A percentile compares a stretch with the other conserved stretches of the same genome.
These are phyloP conservation scores for Aricia artaxerxes DNA, from an alignment of 2,888 invertebrate genomes.

Conservation along the genomic window DNA sequence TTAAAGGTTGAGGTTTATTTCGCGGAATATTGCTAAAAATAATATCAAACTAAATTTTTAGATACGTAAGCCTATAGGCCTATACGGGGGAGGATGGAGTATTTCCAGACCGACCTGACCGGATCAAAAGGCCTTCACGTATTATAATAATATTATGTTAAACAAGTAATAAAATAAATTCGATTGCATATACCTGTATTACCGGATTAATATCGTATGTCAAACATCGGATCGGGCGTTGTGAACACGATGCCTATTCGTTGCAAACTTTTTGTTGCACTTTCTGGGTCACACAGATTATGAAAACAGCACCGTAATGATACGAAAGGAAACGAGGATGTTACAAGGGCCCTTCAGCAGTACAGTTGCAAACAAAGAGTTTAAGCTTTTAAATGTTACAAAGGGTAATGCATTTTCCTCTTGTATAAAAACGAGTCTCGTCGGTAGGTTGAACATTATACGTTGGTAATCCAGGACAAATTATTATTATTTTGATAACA, in stretches of 20 bases:
- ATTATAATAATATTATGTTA: no score
- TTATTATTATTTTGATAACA: no score
- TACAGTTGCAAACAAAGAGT: slow-evolving; percentile 36
- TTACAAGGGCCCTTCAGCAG: slow-evolving; percentile 18
- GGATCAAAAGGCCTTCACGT: no score
- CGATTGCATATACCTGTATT: no score
- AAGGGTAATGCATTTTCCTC: slow-evolving; percentile 46
- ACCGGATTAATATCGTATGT: no score
- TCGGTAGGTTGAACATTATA: slow-evolving; percentile 12
- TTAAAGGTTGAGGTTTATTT: no score
- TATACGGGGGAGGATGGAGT: no score
- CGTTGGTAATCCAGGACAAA: background rate
- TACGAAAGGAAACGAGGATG: slow-evolving; percentile 16
- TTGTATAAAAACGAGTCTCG: slow-evolving; percentile 33
- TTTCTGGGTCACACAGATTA: background rate
- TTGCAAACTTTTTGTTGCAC: background rate
- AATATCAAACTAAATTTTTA: no score
- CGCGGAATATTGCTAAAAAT: no score
- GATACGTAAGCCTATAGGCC: no score
- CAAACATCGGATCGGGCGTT: background rate
- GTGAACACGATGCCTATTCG: background rate
- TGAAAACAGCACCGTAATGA: background rate
- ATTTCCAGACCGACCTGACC: no score
- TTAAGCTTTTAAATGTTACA: slow-evolving; percentile 43
- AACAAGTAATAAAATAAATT: no score